Percentiles rank a stretch among this genome's conserved stretches.
Conservation (phyloP, 2,797 vertebrate genomes). For the Anableps anableps region DNA sequence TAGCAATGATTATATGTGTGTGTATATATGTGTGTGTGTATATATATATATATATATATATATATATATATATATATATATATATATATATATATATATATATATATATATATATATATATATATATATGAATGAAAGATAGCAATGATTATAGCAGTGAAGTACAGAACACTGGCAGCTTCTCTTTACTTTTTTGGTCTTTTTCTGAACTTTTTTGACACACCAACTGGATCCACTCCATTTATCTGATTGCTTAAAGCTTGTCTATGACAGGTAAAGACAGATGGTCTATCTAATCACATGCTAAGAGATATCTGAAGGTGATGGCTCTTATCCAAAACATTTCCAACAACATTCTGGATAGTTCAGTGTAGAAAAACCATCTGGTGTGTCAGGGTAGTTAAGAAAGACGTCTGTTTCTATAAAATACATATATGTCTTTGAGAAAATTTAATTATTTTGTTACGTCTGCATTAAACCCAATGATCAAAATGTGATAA, state of each 20-base stretch:
- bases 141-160: background rate
- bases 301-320: background rate
- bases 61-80: too few species aligned
- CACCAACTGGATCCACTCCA: background rate
- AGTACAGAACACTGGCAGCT: background rate
- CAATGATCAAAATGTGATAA: background rate
- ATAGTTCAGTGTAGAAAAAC: background rate
- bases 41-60: too few species aligned
- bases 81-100: too few species aligned
- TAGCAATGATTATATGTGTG: too few species aligned
- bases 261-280: conserved; percentile 13
- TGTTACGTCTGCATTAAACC: background rate
- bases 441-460: background rate
- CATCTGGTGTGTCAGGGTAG: conserved; percentile 16
- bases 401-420: background rate
- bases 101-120: too few species aligned
- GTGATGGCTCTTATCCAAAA: conserved; percentile 1
- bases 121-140: too few species aligned
- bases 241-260: conserved; percentile 11
- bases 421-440: background rate
- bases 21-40: too few species aligned
- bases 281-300: conserved; percentile 16
- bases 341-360: conserved; percentile 8
- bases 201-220: background rate
- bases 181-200: background rate